Evolutionary conservation across 30 jellyfish, hydroid and myxozoan genomes (phyloP).

Genomic region (Hydra vulgaris): DNA sequence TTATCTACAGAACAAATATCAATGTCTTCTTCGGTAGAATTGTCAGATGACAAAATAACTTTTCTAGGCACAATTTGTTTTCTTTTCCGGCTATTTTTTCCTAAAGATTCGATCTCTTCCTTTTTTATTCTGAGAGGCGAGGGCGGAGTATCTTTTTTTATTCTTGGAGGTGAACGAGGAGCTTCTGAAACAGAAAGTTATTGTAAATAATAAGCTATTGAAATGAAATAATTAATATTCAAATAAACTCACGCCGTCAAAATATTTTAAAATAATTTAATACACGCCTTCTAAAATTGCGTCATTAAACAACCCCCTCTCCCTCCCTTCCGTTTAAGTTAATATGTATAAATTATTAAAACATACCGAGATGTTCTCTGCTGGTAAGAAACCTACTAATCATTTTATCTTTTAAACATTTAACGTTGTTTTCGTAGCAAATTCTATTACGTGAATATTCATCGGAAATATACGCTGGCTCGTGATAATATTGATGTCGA

Average conservation of each 20-base stretch:
- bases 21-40: constrained; percentile 35
- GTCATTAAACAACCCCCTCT: no score
- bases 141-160: background rate
- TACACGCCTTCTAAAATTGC: no score
- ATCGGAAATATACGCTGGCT: background rate
- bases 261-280: no score
- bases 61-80: constrained; percentile 71
- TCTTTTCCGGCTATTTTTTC: constrained; percentile 42
- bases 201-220: no score
- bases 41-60: constrained; percentile 36
- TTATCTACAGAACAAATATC: constrained; percentile 13
- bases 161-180: no score
- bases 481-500: background rate
- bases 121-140: constrained; percentile 2
- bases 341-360: no score
- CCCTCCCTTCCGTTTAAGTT: no score
- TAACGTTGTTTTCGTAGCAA: background rate
- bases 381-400: background rate
- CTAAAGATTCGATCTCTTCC: background rate
- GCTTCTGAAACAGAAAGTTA: no score
- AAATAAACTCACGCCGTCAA: background rate
- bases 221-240: no score
- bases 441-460: background rate
- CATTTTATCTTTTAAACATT: background rate
- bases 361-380: background rate